Evolutionary conservation across 2,113 vertebrate species (phyloP).

Genomic region (Oxyruncus cristatus): DNA sequence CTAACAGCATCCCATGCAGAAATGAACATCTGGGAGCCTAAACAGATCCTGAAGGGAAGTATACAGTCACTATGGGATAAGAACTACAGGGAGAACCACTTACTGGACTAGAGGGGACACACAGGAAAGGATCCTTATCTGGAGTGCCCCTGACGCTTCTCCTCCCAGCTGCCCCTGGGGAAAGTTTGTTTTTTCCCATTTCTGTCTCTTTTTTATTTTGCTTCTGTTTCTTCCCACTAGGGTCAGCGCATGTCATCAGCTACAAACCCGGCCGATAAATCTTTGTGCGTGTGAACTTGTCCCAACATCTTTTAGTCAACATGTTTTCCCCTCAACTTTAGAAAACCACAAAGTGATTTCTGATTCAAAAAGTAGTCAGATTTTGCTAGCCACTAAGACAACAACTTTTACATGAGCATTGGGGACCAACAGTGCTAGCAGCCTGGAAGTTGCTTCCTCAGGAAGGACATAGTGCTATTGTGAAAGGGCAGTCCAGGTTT

Average conservation of each 20-base stretch:
- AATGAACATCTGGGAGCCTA: not conserved
- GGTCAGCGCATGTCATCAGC: not conserved
- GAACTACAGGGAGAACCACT: not conserved
- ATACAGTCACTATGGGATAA: accelerated
- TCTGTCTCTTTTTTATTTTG: not conserved
- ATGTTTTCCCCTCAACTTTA: not conserved
- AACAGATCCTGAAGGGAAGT: not conserved
- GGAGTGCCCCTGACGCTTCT: not conserved
- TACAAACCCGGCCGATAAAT: not conserved
- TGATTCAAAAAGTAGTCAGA: not conserved
- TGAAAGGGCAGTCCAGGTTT: not conserved
- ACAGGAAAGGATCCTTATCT: not conserved
- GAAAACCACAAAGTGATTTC: not conserved
- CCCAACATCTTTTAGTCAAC: not conserved
- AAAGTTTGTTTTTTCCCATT: not conserved
- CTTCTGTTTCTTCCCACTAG: not conserved
- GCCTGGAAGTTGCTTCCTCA: not conserved
- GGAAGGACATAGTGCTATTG: not conserved
- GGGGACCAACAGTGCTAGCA: not conserved
- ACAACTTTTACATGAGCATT: not conserved
- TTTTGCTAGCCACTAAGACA: not conserved
- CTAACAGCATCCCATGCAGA: not conserved
- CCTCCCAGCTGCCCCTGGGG: not conserved
- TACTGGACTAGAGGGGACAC: not conserved
- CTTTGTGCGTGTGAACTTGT: not conserved